Percentiles rank a stretch among this genome's conserved stretches.
These are phyloP conservation scores for Aulostomus chinensis DNA, from an alignment of 2,797 vertebrate genomes.

Conservation along the genomic window DNA sequence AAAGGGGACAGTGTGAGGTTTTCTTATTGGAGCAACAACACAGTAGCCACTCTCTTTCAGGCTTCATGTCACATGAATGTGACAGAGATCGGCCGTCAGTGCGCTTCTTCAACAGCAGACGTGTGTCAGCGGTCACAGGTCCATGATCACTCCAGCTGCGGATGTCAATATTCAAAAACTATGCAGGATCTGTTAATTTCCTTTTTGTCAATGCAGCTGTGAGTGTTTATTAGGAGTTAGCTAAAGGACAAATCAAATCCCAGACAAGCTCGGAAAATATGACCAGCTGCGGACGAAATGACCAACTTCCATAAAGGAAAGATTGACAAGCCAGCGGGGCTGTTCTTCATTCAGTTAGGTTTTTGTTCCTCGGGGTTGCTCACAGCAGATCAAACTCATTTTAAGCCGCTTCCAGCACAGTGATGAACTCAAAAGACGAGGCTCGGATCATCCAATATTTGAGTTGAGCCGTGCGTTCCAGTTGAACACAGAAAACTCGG, in stretches of 20 bases:
- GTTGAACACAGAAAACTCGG: too few species aligned
- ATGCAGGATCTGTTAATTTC: background rate
- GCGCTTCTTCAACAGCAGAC: slow-evolving; percentile 12
- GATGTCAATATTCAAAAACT: background rate
- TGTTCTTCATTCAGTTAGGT: too few species aligned
- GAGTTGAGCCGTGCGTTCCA: too few species aligned
- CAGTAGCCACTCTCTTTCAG: slow-evolving; percentile 13
- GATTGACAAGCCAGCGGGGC: too few species aligned
- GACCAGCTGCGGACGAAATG: background rate
- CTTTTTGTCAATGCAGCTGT: background rate
- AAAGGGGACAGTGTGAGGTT: background rate
- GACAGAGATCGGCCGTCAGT: too few species aligned
- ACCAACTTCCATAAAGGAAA: background rate
- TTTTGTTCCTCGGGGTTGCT: too few species aligned
- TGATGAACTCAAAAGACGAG: too few species aligned
- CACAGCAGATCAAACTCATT: too few species aligned
- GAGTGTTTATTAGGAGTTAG: background rate
- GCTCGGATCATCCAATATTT: too few species aligned
- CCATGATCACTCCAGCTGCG: slow-evolving; percentile 6
- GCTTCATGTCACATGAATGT: slow-evolving; percentile 26
- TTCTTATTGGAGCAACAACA: background rate
- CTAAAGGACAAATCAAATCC: background rate
- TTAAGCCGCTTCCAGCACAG: too few species aligned
- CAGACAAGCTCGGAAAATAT: background rate
- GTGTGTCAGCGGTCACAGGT: slow-evolving; percentile 8